These are phyloP conservation scores for Aphelenchoides fujianensis DNA, from an alignment of 1,140 invertebrate genomes.

Conservation along the genomic window DNA sequence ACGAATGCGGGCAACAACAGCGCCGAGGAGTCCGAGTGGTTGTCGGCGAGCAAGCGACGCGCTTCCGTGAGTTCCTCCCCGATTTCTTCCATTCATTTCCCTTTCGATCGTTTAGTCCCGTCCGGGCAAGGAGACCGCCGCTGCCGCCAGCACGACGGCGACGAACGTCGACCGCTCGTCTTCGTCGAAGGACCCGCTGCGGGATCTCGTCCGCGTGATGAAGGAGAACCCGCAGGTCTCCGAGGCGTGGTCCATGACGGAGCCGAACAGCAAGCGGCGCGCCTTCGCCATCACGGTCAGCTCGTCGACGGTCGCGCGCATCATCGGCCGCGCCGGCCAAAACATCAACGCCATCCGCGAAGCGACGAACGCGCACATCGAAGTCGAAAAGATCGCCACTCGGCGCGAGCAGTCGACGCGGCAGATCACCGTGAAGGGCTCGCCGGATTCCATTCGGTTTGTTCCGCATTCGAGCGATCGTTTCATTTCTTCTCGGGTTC, in stretches of 20 bases:
- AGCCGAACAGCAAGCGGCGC: slow-evolving; percentile 15
- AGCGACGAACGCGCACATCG: slow-evolving; percentile 55
- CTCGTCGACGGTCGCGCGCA: slow-evolving; percentile 34
- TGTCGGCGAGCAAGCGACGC: slow-evolving; percentile 28
- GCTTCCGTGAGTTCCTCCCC: slow-evolving; percentile 36
- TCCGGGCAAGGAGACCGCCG: slow-evolving; percentile 10
- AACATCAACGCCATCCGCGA: slow-evolving; percentile 60
- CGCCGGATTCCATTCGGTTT: slow-evolving; percentile 43
- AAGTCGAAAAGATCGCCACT: slow-evolving; percentile 48
- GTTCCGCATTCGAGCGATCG: slow-evolving; percentile 15
- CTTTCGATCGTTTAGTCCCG: slow-evolving; percentile 17
- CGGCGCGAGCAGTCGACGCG: slow-evolving; percentile 48
- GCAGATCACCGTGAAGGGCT: slow-evolving; percentile 52
- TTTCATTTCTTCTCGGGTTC: too few species aligned
- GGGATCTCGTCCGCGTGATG: background rate
- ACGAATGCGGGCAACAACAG: background rate
- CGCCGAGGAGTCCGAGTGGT: slow-evolving; percentile 34
- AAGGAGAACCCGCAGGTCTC: background rate
- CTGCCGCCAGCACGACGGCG: background rate
- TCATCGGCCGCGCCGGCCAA: slow-evolving; percentile 46
- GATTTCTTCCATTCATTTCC: too few species aligned
- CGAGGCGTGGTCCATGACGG: background rate
- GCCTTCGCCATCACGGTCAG: slow-evolving; percentile 17
- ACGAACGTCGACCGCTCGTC: background rate
- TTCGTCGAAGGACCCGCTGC: background rate